Base-by-base conservation (phyloP, 2,797 vertebrate genomes). In the Clarias platycephalus region DNA sequence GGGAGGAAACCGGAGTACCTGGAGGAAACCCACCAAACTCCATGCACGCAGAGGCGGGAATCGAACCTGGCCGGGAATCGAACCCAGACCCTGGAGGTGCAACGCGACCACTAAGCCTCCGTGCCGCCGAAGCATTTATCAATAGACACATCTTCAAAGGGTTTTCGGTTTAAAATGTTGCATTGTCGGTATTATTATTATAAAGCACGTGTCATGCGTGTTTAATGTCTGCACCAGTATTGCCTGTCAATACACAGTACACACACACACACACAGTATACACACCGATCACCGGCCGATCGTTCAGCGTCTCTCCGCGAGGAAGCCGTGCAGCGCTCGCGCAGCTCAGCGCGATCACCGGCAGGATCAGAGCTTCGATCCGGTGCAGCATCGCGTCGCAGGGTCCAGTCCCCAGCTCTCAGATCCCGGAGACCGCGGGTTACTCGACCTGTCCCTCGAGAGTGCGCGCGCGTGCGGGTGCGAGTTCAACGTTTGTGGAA, bases 271-370 rank as follows among this genome's bases (percentile, higher is more conserved):
- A 49, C 44, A 40, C 6, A 0, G 37, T 40, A 40, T 44, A 37
- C 74, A 37, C 83, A 90, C 89, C 89, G 31, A 90, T 88, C 26
- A 90, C 71, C 58, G 89, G 89, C 68, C 81, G 83, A 72, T 90
- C 37, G 81, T 89, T 89, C 40, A 40, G 31, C n/a, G 28, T 20
- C 31, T 78, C 34, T 8, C 20, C 18, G 2, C 10, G 20, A 3
- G 22, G 34, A 62, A 62, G 1, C 13, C 55, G 26, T 1, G 26
- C 72, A 78, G 84, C 80, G 22, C 26, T 13, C 26, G 60, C 15
- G 20, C 55, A 53, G 57, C 28, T 63, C 37, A 62, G 40, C 5
- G 28, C 12, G n/a, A 85, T 4, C 40, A 66, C 9, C n/a, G 20
- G 60, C 26, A 53, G 0, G n/a, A 72, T 3, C n/a, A 86, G 40